Conservation (phyloP, 92 coral and sea anemone genomes). For the Bergia puertoricense region DNA sequence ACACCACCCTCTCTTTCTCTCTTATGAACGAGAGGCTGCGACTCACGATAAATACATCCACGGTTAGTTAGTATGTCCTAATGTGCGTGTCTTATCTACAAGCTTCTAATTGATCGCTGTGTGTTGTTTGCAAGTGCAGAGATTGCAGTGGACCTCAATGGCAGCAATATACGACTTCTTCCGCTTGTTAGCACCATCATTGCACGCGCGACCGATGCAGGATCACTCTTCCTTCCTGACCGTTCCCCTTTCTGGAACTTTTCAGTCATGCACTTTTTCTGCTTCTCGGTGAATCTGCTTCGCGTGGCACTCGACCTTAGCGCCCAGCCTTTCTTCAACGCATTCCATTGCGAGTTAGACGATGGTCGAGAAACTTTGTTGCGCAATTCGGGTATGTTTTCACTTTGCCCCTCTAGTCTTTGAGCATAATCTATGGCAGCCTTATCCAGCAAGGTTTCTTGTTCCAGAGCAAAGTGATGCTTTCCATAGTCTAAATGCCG, state of each 20-base stretch:
- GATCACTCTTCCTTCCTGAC: conserved; percentile 33
- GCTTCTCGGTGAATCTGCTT: conserved; percentile 34
- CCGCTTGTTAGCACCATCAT: conserved; percentile 28
- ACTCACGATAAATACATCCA: no score
- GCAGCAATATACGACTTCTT: conserved; percentile 36
- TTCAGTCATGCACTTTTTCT: conserved; percentile 14
- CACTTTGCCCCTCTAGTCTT: conserved; percentile 28
- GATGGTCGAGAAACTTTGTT: no score
- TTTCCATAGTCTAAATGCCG: conserved; percentile 66
- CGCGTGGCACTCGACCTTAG: not conserved
- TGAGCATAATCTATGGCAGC: conserved; percentile 37
- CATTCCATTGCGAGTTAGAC: no score
- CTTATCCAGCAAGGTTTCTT: conserved; percentile 59
- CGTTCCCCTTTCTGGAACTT: conserved; percentile 37
- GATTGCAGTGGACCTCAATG: conserved; percentile 28
- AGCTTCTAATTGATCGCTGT: no score
- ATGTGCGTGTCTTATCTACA: not conserved
- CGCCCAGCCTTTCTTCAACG: conserved; percentile 29
- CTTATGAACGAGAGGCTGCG: no score
- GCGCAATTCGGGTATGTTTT: no score
- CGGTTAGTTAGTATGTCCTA: no score
- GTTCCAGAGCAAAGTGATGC: conserved; percentile 59
- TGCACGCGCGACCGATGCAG: conserved; percentile 36
- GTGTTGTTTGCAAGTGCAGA: conserved; percentile 24
- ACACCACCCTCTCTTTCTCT: no score